A percentile compares a stretch with the other conserved stretches of the same genome.
Conservation (phyloP, 2,888 invertebrate species). For the Portevinia maculata region DNA sequence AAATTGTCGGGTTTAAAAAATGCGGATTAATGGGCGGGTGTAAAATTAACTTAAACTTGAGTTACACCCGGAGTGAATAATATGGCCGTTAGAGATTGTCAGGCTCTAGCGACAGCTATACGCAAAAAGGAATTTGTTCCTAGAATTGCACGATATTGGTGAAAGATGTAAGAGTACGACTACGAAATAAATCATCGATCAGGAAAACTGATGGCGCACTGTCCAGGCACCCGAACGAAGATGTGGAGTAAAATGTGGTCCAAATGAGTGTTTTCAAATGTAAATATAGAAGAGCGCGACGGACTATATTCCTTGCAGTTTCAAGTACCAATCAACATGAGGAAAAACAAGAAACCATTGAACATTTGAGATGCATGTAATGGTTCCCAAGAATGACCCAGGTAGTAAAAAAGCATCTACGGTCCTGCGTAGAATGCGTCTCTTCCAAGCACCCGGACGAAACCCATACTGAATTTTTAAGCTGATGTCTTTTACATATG, state of each 20-base stretch:
- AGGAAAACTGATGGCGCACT: conserved; percentile 29
- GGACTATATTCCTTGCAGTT: conserved; percentile 38
- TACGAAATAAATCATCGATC: conserved; percentile 56
- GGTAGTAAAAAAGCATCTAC: conserved; percentile 34
- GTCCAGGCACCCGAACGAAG: conserved; percentile 15
- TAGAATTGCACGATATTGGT: conserved; percentile 65
- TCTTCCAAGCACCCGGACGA: no score
- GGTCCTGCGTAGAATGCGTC: conserved; percentile 36
- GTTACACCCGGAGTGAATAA: no score
- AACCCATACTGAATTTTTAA: no score
- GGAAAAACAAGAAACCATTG: conserved; percentile 22
- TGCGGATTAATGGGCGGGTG: no score
- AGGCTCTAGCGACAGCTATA: conserved; percentile 55
- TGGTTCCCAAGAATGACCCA: conserved; percentile 54
- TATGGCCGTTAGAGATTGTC: no score
- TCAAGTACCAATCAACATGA: conserved; percentile 2
- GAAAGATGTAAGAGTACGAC: conserved; percentile 62
- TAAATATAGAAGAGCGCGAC: conserved; percentile 28
- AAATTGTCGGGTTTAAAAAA: no score
- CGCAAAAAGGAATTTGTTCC: conserved; percentile 50
- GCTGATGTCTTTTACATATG: conserved; percentile 1
- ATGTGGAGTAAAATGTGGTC: conserved; percentile 5
- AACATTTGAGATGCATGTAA: conserved; percentile 28
- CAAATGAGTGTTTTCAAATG: conserved; percentile 37
- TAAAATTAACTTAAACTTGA: no score